phyloP scores from a whole-genome alignment of 2,113 vertebrate species.

The Eleginops maclovinus region DNA sequence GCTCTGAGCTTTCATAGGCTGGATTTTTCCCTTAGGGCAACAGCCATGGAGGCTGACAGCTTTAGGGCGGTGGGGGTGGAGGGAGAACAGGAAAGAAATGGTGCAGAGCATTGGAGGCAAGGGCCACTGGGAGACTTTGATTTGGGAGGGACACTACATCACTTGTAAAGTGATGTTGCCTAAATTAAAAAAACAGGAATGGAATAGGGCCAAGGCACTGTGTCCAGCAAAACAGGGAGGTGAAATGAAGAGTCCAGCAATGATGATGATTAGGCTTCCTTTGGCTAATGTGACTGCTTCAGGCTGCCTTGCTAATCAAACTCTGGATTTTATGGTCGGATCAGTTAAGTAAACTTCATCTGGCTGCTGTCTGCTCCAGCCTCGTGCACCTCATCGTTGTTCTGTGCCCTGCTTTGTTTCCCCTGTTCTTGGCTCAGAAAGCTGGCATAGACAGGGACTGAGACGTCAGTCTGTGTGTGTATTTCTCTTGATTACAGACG shows the following conservation, averaged over 20 bases:
- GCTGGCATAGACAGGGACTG: constrained; percentile 35
- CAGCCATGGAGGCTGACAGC: constrained; percentile 30
- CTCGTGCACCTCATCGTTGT: constrained; percentile 27
- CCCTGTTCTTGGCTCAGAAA: constrained; percentile 39
- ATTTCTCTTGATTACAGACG: constrained; percentile 42
- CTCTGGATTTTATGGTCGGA: constrained; percentile 53
- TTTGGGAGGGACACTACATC: constrained; percentile 53
- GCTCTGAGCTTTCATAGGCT: constrained; percentile 35
- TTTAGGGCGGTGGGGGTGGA: constrained; percentile 41
- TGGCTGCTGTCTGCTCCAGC: constrained; percentile 28
- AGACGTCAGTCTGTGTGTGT: constrained; percentile 33
- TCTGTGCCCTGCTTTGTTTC: constrained; percentile 33
- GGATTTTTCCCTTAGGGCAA: constrained; percentile 36
- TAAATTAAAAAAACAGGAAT: constrained; percentile 35
- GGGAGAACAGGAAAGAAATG: constrained; percentile 47
- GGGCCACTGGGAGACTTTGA: constrained; percentile 29
- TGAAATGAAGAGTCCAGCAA: constrained; percentile 39
- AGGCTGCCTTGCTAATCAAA: constrained; percentile 64
- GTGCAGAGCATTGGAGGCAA: constrained; percentile 32
- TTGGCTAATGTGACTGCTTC: constrained; percentile 43
- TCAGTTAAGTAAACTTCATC: constrained; percentile 53
- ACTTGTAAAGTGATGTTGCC: constrained; percentile 48
- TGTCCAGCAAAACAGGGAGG: constrained; percentile 28
- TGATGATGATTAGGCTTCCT: constrained; percentile 49
- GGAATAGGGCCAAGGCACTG: constrained; percentile 5